Conservation (phyloP, 2,113 vertebrate species). For the Ptyas mucosa region DNA sequence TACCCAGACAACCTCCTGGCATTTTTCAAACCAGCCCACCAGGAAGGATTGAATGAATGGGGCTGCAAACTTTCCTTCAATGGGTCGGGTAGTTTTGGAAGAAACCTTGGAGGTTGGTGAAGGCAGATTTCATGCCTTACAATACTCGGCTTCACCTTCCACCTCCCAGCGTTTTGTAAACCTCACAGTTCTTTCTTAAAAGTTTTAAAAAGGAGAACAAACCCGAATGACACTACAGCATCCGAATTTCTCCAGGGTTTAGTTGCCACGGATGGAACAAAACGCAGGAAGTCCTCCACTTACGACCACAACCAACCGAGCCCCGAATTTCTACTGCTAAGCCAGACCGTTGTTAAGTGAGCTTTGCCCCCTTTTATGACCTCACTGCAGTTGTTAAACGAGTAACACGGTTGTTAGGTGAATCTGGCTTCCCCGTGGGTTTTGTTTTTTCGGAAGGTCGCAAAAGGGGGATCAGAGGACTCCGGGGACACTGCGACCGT, state of each 20-base stretch:
- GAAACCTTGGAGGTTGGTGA: background rate
- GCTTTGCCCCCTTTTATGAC: no score
- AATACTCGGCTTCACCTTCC: accelerated
- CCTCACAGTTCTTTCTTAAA: background rate
- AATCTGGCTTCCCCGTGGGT: no score
- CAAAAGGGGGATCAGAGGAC: no score
- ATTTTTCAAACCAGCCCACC: constrained; percentile 54
- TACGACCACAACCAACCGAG: no score
- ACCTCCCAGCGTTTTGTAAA: background rate
- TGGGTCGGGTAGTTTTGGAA: background rate
- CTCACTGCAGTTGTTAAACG: no score
- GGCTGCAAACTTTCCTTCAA: background rate
- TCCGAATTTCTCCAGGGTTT: background rate
- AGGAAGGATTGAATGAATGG: constrained; percentile 31
- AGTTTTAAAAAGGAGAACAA: background rate
- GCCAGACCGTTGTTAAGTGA: no score
- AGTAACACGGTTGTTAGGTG: no score
- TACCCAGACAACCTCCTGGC: constrained; percentile 66
- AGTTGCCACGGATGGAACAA: background rate
- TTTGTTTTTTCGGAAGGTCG: no score
- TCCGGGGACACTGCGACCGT: no score
- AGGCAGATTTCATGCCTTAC: background rate
- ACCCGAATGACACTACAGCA: background rate
- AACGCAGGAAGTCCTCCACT: no score
- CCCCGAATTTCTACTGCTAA: no score